Evolutionary conservation across 2,888 invertebrate genomes (phyloP).

Genomic region (Norana najaformis): DNA sequence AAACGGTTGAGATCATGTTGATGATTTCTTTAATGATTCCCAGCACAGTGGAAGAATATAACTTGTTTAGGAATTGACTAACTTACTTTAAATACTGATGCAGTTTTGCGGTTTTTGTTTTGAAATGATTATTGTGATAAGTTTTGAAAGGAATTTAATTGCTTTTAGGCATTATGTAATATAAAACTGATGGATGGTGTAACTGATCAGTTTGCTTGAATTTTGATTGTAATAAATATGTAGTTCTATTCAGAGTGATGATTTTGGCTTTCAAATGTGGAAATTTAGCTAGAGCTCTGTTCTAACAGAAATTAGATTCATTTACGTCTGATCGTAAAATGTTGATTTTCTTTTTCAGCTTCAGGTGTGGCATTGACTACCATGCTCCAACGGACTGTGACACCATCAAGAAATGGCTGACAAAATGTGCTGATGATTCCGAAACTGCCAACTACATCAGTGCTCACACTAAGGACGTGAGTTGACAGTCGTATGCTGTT

Average conservation of each 20-base stretch:
- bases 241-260: no score
- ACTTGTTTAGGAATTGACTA: background rate
- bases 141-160: background rate
- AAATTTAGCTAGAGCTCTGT: no score
- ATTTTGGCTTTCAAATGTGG: no score
- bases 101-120: background rate
- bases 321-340: background rate
- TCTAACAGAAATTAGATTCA: no score
- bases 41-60: no score
- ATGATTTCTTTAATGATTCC: no score
- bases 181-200: no score
- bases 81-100: no score
- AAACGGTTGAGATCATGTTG: no score
- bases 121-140: background rate
- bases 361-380: constrained; percentile 92
- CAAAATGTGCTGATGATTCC: constrained; percentile 99
- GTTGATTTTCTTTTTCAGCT: constrained; percentile 62
- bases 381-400: constrained; percentile 97
- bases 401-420: constrained; percentile 93
- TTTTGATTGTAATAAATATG: no score
- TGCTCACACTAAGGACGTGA: constrained; percentile 89
- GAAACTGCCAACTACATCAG: constrained; percentile 99
- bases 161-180: no score
- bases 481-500: constrained; percentile 43
- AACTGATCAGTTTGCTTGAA: no score